Evolutionary conservation across 2,888 invertebrate species (phyloP).

Genomic region (Gymnoscelis rufifasciata): DNA sequence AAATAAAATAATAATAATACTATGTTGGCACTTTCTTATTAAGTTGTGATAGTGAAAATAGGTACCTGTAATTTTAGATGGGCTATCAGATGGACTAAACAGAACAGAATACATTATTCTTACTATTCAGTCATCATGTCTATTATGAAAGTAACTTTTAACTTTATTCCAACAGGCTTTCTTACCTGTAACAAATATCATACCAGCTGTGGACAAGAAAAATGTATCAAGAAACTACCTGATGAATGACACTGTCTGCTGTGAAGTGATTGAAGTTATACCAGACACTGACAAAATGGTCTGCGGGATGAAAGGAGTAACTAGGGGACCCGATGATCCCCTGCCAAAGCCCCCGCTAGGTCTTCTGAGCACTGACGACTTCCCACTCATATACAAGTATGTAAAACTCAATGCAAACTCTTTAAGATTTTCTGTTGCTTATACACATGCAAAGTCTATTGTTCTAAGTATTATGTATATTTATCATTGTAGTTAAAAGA

Average conservation of each 20-base stretch:
- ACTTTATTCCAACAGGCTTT: conserved; percentile 74
- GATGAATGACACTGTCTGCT: conserved; percentile 91
- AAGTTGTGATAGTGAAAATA: too few species aligned
- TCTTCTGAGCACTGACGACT: conserved; percentile 88
- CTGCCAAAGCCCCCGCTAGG: conserved; percentile 87
- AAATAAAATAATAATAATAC: too few species aligned
- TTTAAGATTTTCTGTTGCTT: conserved; percentile 31
- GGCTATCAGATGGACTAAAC: too few species aligned
- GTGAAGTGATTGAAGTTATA: conserved; percentile 92
- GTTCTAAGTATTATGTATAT: conserved; percentile 47
- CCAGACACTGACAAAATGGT: conserved; percentile 92
- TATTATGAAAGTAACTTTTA: too few species aligned
- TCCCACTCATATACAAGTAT: conserved; percentile 91
- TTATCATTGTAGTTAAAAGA: conserved; percentile 48
- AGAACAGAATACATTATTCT: too few species aligned
- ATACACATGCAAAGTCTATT: conserved; percentile 42
- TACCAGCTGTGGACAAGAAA: conserved; percentile 89
- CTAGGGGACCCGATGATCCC: conserved; percentile 84
- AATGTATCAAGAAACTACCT: conserved; percentile 87
- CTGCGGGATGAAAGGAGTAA: conserved; percentile 90
- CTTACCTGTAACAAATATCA: conserved; percentile 84
- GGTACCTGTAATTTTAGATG: too few species aligned
- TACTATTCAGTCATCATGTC: too few species aligned
- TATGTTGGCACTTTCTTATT: too few species aligned
- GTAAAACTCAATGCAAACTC: conserved; percentile 46